Evolutionary conservation across 2,113 vertebrate species (phyloP).

Genomic region (Rhineura floridana): DNA sequence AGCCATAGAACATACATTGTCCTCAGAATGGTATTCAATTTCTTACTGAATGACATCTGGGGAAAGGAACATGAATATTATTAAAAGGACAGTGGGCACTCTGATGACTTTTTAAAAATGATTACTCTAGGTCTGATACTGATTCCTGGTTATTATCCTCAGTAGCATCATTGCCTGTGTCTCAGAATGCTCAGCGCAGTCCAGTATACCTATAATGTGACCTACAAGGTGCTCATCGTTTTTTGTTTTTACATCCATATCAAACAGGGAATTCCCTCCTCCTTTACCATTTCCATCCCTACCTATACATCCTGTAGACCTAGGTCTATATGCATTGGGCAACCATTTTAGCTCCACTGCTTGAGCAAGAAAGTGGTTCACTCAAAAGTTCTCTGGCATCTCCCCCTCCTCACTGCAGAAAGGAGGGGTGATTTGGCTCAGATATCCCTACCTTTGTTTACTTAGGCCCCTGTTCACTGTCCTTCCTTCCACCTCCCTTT

Average conservation of each 20-base stretch:
- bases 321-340: neutral
- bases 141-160: conserved; percentile 6
- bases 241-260: neutral
- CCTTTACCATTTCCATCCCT: neutral
- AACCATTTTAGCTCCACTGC: neutral
- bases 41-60: neutral
- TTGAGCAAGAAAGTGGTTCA: neutral
- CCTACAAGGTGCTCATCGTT: neutral
- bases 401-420: neutral
- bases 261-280: too few relatives aligned
- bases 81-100: neutral
- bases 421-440: neutral
- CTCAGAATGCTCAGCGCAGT: neutral
- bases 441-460: neutral
- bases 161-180: neutral
- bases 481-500: neutral
- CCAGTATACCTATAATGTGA: neutral
- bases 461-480: neutral
- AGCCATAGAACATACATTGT: neutral
- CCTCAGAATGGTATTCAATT: neutral
- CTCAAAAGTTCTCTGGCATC: neutral
- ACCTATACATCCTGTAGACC: neutral
- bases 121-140: neutral
- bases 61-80: neutral
- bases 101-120: neutral